These are phyloP conservation scores for Bradypodion ventrale DNA, from an alignment of 2,797 vertebrate species.

Conservation along the genomic window DNA sequence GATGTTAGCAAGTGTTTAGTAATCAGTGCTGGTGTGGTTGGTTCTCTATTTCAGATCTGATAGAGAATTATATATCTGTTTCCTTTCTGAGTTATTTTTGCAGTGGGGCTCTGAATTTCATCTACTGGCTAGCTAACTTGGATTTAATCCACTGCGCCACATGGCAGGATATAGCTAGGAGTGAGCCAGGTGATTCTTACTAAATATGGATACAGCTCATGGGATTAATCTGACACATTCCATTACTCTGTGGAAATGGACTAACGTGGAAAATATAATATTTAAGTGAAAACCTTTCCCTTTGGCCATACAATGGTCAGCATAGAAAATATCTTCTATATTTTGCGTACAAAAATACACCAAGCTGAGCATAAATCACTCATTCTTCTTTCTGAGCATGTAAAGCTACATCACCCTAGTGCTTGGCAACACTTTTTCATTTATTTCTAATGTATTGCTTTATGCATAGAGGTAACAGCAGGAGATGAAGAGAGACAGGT, in stretches of 20 bases:
- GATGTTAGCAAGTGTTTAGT: background rate
- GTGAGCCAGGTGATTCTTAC: background rate
- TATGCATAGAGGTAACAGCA: conserved; percentile 5
- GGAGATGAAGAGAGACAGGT: background rate
- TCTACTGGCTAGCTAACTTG: background rate
- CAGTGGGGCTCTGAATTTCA: background rate
- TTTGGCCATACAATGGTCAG: background rate
- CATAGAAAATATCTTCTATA: conserved; percentile 13
- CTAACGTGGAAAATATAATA: background rate
- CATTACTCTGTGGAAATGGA: background rate
- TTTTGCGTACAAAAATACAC: background rate
- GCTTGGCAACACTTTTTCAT: conserved; percentile 16
- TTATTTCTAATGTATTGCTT: background rate
- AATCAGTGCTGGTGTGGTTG: background rate
- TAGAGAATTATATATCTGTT: background rate
- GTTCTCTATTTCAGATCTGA: background rate
- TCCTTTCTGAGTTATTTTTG: background rate
- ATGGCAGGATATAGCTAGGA: background rate
- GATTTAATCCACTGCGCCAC: background rate
- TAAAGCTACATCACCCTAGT: background rate
- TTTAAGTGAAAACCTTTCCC: background rate
- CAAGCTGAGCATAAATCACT: conserved; percentile 11
- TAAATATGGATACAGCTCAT: background rate
- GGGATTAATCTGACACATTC: background rate
- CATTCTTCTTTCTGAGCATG: background rate